Base-by-base conservation (phyloP, 2,888 invertebrate species). In the Blastobasis adustella region DNA sequence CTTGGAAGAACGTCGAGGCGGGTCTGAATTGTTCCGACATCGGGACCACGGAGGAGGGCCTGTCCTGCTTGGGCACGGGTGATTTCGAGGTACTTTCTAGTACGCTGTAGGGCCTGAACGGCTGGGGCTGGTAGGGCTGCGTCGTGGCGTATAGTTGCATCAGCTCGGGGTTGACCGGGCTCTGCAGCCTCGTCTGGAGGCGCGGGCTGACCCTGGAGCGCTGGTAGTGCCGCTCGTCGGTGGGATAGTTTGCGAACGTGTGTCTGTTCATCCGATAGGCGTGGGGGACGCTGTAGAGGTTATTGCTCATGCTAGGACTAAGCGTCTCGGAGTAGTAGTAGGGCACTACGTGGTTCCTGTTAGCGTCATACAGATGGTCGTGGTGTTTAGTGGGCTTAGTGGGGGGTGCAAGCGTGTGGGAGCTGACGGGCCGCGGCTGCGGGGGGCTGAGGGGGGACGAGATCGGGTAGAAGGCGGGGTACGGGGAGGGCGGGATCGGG, bases 361-460 rank as follows among this genome's bases (percentile, higher is more conserved):
- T 90, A 90, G 90, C 89, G 71, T 90, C 90, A 79, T 81, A 86
- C 68, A 79, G 63, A 76, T 81, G 89, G 66, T 82, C 84, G 63
- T 77, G 80, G 62, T 69, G 79, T 74, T 81, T 89, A 63, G 68
- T 73, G 67, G 62, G 71, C 62, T 73, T 82, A 49, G 58, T 56
- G 53, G 75, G 59, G 63, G 74, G 65, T 57, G 71, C 73, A 58
- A 81, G 72, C 67, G 71, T 74, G 56, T 78, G 80, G n/a, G 82
- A 82, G 56, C 78, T 79, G 57, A 76, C 61, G 23, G 78, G 74
- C 46, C 79, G 66, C 52, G 74, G 77, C 0, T 77, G 74, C 5
- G 79, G 73, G 23, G 78, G 79, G 89, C 74, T 88, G 61, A 89
- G 76, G 38, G 89, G 89, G 66, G 85, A 82, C 59, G 82, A 85